phyloP scores from a whole-genome alignment of 2,888 invertebrate species.

The Mythimna loreyi region DNA sequence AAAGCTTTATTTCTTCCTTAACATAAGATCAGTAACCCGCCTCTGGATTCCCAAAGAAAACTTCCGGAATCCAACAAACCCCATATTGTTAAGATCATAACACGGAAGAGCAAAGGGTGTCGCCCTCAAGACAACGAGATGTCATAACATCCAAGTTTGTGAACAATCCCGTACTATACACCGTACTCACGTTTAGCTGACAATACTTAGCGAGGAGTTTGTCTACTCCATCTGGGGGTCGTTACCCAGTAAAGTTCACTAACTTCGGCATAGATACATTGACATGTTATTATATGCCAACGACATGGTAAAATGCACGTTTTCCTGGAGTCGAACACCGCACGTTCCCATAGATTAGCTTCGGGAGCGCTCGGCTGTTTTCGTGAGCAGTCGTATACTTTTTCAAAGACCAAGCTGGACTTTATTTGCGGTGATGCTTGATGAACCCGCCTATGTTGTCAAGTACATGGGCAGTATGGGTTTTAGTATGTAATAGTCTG shows the following conservation, averaged over 20 bases:
- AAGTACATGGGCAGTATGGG: too few relatives aligned
- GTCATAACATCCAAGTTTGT: conserved; percentile 41
- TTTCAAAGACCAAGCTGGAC: too few relatives aligned
- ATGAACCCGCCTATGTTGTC: too few relatives aligned
- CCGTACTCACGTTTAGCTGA: conserved; percentile 40
- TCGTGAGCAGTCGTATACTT: too few relatives aligned
- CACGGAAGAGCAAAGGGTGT: conserved; percentile 8
- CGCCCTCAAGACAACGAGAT: conserved; percentile 32
- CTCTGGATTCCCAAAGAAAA: conserved; percentile 7
- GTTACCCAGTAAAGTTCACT: conserved; percentile 28
- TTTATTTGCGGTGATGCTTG: too few relatives aligned
- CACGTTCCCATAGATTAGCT: too few relatives aligned
- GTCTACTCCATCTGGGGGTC: conserved; percentile 27
- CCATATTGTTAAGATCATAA: background rate
- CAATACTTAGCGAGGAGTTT: conserved; percentile 38
- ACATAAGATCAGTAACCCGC: background rate
- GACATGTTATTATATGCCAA: too few relatives aligned
- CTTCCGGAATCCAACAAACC: background rate
- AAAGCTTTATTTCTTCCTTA: background rate
- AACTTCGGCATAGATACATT: conserved; percentile 24
- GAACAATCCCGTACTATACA: conserved; percentile 24
- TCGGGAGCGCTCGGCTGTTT: too few relatives aligned
- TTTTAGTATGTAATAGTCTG: too few relatives aligned
- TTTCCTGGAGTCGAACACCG: too few relatives aligned
- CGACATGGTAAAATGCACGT: too few relatives aligned